Base-by-base conservation (phyloP, 2,797 vertebrate genomes). In the Schizopygopsis malacanthus region DNA sequence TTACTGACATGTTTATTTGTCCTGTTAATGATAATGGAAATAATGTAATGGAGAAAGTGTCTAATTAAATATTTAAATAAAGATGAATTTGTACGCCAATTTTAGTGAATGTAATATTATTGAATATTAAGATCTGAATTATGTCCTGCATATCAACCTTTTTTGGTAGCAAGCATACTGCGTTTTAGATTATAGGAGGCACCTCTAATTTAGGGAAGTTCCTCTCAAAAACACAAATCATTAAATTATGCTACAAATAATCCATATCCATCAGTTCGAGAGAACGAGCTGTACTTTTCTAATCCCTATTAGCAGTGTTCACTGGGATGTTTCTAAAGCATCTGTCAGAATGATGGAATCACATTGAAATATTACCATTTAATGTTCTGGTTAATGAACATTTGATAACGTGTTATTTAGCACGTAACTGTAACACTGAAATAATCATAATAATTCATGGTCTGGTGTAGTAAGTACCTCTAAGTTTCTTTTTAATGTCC, bases 41-140 rank as follows among this genome's bases (percentile, higher is more conserved):
- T 8, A n/a, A 61, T 59, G 15, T 71, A 15, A 22, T 71, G 65
- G 15, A 82, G 50, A 61, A 52, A 12, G 33, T 39, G 16, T 82
- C 3, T 59, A 13, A 71, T 22, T 82, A 82, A 82, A 56, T 78
- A 69, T 33, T 78, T 9, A 85, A 69, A 85, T 85, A 85, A 85
- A 85, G 83, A 85, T 65, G 28, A 84, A 77, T 85, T 85, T 85
- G 39, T 85, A 85, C 25, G 47, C 13, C 20, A 61, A 22, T 47
- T 37, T 16, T 25, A 10, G 37, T 16, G 37, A 41, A 78, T 59
- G 37, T 13, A n/a, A 4, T 39, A 9, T 67, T 67, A 16, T 16
- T 67, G 22, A 56, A 56, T 22, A 56, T 56, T 22, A 56, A 20
- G 20, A 56, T 22, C 20, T 56, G 20, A 56, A 9, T 56, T 56